Percentiles rank a stretch among this genome's conserved stretches.
Evolutionary conservation across 2,113 vertebrate genomes (phyloP).

Genomic region (Saguinus imperator): DNA sequence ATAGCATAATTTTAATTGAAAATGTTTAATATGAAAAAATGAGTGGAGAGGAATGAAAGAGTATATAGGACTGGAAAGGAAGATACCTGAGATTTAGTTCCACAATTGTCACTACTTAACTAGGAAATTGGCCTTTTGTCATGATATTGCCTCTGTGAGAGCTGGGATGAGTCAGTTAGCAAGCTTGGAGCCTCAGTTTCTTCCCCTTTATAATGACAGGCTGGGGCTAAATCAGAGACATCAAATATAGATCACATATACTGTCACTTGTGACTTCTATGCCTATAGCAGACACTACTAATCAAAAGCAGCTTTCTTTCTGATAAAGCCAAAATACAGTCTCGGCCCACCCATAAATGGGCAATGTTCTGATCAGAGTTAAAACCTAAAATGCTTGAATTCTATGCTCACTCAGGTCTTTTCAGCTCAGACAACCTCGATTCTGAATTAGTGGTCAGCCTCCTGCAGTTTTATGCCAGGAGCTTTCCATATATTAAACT

Average conservation of each 20-base stretch:
- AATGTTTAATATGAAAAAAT: not conserved
- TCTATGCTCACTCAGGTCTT: not conserved
- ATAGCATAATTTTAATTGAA: not conserved
- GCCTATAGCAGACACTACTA: not conserved
- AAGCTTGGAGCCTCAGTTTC: not conserved
- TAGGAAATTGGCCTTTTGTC: not conserved
- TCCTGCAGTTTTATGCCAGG: not conserved
- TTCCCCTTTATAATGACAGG: not conserved
- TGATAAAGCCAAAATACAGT: not conserved
- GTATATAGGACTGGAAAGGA: not conserved
- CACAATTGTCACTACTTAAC: not conserved
- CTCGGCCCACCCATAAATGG: not conserved
- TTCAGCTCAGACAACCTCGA: not conserved
- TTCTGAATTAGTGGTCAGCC: not conserved
- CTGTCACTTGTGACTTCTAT: not conserved
- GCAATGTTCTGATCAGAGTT: not conserved
- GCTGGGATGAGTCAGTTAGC: not conserved
- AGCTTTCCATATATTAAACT: not conserved
- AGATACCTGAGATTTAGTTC: not conserved
- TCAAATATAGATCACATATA: not conserved
- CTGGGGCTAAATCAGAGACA: not conserved
- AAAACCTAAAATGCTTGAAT: not conserved
- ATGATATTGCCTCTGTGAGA: not conserved
- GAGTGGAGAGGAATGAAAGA: not conserved
- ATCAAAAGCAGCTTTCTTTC: not conserved